Percentiles rank a stretch among this genome's conserved stretches.
Conservation (phyloP, 2,888 invertebrate genomes). For the Drosophila phalerata region DNA sequence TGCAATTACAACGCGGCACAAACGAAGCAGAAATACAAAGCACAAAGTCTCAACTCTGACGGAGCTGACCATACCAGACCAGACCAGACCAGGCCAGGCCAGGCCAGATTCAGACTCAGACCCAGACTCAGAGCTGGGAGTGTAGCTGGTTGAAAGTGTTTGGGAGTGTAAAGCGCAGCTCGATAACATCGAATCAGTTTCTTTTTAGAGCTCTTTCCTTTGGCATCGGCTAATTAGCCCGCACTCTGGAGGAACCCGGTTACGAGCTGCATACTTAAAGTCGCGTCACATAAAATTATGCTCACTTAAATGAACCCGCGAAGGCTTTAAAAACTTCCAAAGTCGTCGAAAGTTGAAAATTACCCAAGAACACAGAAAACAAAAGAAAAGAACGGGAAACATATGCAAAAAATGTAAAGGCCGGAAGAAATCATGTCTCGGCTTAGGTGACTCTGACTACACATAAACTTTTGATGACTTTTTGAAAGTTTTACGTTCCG, state of each 20-base stretch:
- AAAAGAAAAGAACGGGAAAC: slow-evolving; percentile 17
- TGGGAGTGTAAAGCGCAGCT: slow-evolving; percentile 38
- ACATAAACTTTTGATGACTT: slow-evolving; percentile 77
- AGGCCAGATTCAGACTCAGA: not conserved
- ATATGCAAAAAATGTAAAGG: slow-evolving; percentile 50
- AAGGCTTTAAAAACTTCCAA: slow-evolving; percentile 54
- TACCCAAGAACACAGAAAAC: not conserved
- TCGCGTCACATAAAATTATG: slow-evolving; percentile 56
- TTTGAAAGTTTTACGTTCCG: slow-evolving; percentile 71
- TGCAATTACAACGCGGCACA: slow-evolving; percentile 76
- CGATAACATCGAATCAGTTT: slow-evolving; percentile 77
- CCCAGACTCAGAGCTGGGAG: not conserved
- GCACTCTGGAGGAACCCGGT: slow-evolving; percentile 20
- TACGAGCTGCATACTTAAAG: slow-evolving; percentile 45
- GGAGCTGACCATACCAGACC: slow-evolving; percentile 35
- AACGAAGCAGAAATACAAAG: slow-evolving; percentile 72
- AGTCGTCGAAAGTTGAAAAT: slow-evolving; percentile 34
- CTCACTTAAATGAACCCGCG: slow-evolving; percentile 53
- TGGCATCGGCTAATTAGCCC: slow-evolving; percentile 69
- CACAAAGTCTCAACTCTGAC: slow-evolving; percentile 38
- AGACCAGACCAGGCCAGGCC: not conserved
- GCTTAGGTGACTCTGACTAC: slow-evolving; percentile 62
- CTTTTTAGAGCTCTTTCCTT: slow-evolving; percentile 67
- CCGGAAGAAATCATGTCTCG: slow-evolving; percentile 46
- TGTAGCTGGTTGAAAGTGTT: not conserved